Percentiles rank a stretch among this genome's conserved stretches.
Evolutionary conservation across 2,888 invertebrate genomes (phyloP).

Genomic region (Teleiodes luculella): DNA sequence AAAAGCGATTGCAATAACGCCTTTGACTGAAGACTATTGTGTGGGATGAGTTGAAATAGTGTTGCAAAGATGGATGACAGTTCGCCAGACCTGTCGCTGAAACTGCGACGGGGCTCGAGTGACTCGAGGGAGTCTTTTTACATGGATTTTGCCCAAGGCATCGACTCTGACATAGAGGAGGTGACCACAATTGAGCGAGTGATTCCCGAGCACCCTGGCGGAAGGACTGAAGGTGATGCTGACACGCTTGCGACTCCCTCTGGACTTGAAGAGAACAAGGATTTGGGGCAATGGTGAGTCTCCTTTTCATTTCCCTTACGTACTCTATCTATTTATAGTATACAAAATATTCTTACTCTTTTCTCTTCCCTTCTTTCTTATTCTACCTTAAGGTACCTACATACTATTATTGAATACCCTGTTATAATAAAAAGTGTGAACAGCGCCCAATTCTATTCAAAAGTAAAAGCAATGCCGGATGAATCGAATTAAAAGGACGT

Average conservation of each 20-base stretch:
- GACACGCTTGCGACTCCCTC: slow-evolving; percentile 74
- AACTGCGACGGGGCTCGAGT: slow-evolving; percentile 89
- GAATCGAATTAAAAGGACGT: background rate
- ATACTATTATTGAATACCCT: too few relatives aligned
- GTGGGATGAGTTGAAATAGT: slow-evolving; percentile 23
- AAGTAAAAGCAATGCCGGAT: background rate
- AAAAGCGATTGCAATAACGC: slow-evolving; percentile 29
- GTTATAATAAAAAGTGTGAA: too few relatives aligned
- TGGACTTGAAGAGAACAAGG: slow-evolving; percentile 71
- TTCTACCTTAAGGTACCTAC: too few relatives aligned
- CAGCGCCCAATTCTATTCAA: background rate
- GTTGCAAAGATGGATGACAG: slow-evolving; percentile 81
- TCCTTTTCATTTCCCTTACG: too few relatives aligned
- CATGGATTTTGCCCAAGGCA: slow-evolving; percentile 94
- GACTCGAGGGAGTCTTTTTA: slow-evolving; percentile 93
- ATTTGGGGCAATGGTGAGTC: slow-evolving; percentile 68
- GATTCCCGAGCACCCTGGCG: slow-evolving; percentile 72
- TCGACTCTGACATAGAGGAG: slow-evolving; percentile 93
- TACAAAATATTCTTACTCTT: too few relatives aligned
- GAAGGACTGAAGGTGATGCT: slow-evolving; percentile 65
- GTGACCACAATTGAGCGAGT: slow-evolving; percentile 84
- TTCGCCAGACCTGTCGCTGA: slow-evolving; percentile 91
- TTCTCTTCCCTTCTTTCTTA: too few relatives aligned
- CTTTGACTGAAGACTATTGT: slow-evolving; percentile 1
- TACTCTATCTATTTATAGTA: too few relatives aligned